Percentiles rank a stretch among this genome's conserved stretches.
Conservation (phyloP, 2,888 invertebrate species). For the Phengaris arion region DNA sequence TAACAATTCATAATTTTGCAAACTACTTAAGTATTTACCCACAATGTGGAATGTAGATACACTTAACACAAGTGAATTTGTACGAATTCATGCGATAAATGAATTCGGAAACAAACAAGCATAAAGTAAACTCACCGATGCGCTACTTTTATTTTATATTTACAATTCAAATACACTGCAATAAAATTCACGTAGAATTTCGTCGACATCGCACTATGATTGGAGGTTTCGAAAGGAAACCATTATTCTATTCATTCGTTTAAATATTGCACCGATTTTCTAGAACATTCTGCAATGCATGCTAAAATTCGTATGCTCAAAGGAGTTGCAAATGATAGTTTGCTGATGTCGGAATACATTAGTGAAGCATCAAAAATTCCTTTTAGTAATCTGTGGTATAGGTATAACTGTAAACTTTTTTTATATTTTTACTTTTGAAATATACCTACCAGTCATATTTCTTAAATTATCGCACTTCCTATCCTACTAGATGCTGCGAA, state of each 20-base stretch:
- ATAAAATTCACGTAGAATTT: constrained; percentile 40
- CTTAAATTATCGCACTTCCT: no score
- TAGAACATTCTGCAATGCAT: constrained; percentile 54
- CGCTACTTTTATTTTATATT: constrained; percentile 9
- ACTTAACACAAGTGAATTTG: neutral
- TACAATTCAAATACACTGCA: constrained; percentile 30
- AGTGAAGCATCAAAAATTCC: neutral
- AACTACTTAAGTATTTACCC: neutral
- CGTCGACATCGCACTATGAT: constrained; percentile 39
- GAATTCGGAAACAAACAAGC: constrained; percentile 8
- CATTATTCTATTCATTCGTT: constrained; percentile 45
- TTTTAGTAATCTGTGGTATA: no score
- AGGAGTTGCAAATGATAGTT: constrained; percentile 13
- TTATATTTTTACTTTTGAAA: no score
- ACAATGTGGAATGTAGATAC: neutral
- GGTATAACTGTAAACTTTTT: no score
- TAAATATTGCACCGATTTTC: constrained; percentile 49
- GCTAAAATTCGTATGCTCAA: constrained; percentile 39
- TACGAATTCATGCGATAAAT: neutral
- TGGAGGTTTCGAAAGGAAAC: constrained; percentile 39
- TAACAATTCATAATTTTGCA: neutral
- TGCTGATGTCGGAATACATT: constrained; percentile 9
- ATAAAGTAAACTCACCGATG: neutral
- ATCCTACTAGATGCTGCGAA: no score
- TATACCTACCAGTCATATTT: no score